Base-by-base conservation (phyloP, 2,113 vertebrate genomes). In the Anas platyrhynchos region DNA sequence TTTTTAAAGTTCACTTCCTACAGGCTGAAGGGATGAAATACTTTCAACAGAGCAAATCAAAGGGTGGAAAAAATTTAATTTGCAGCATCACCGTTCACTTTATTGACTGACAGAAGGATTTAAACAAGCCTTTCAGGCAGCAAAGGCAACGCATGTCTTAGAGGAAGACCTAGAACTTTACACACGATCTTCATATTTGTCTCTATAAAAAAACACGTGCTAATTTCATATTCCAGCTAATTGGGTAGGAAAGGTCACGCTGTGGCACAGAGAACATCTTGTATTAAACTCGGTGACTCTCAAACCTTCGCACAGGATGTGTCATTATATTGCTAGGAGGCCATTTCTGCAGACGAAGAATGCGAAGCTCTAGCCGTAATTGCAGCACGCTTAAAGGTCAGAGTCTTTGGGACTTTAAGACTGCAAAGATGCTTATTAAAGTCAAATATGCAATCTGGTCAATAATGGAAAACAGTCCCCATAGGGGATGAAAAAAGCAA, bases 381-480 rank as follows among this genome's bases (percentile, higher is more conserved):
- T 98, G 97, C 72, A 86, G 95, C 94, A 74, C 61, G 41, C 90
- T 86, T 92, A 98, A 98, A 98, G 98, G 98, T 98, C 98, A 97
- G 61, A 96, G 89, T 88, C 84, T 92, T 94, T 27, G 46, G 89
- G 97, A 88, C 96, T 94, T 94, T n/a, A 82, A 68, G 77, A 76
- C 59, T 65, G 71, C 78, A 46, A 65, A 89, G 89, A 91, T 27
- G 85, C 86, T 96, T 96, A 94, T 91, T 95, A 95, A 65, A 91
- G 88, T 72, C 90, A 32, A 25, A 55, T 26, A 61, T 11, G 32
- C 66, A 58, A 75, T 54, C 36, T 67, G 86, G 96, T 93, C 89
- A 83, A 90, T 23, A 58, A 55, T 2, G 44, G 50, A 79, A 93
- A 92, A 87, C 86, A 79, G 75, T 68, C 63, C 31, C 79, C 16